Conservation (phyloP, 1,140 invertebrate genomes). For the Scaptodrosophila lebanonensis region DNA sequence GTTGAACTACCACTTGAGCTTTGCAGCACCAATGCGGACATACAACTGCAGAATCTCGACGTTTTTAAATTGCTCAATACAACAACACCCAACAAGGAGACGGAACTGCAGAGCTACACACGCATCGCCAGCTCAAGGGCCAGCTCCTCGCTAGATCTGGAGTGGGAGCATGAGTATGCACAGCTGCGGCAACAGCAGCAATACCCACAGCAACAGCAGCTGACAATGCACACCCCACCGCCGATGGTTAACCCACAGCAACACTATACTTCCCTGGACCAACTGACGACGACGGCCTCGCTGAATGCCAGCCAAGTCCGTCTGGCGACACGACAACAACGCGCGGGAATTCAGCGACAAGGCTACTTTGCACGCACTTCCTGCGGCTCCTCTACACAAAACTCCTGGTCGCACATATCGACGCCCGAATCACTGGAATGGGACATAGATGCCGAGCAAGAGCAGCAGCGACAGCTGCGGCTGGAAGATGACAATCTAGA, state of each 20-base stretch:
- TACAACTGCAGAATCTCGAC: constrained; percentile 67
- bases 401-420: constrained; percentile 74
- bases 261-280: constrained; percentile 45
- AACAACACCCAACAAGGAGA: constrained; percentile 48
- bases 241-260: constrained; percentile 10
- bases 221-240: constrained; percentile 13
- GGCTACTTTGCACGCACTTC: constrained; percentile 63
- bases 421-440: constrained; percentile 74
- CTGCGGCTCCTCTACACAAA: constrained; percentile 62
- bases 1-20: not conserved
- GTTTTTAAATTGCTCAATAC: constrained; percentile 56
- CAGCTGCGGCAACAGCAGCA: constrained; percentile 51
- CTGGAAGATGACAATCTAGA: constrained; percentile 70
- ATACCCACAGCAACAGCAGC: constrained; percentile 21
- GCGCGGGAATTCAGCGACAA: constrained; percentile 30
- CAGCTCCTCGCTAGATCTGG: constrained; percentile 69
- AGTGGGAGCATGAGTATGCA: constrained; percentile 75
- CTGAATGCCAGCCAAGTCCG: constrained; percentile 35
- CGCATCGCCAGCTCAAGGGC: constrained; percentile 51
- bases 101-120: constrained; percentile 46
- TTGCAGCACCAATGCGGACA: constrained; percentile 40
- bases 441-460: constrained; percentile 71
- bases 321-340: constrained; percentile 17
- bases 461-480: constrained; percentile 52
- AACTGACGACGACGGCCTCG: constrained; percentile 37